A percentile compares a stretch with the other conserved stretches of the same genome.
Conservation (phyloP, 2,113 vertebrate genomes). For the Misgurnus mizolepis region DNA sequence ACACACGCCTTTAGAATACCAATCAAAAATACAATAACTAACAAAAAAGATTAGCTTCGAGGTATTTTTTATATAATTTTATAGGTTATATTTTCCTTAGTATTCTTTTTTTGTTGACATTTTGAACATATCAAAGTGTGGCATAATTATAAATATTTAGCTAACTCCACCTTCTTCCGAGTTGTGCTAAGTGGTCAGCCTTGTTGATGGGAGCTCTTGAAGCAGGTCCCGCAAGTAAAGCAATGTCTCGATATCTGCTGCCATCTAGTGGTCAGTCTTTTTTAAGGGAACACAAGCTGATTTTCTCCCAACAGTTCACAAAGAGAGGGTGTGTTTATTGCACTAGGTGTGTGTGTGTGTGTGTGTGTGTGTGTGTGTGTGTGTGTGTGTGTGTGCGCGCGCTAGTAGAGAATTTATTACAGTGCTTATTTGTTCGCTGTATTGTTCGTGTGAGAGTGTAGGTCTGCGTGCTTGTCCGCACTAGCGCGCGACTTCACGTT, state of each 20-base stretch:
- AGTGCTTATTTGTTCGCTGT: slow-evolving; percentile 40
- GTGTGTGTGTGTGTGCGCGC: not conserved
- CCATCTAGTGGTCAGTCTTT: slow-evolving; percentile 50
- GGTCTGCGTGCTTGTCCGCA: not conserved
- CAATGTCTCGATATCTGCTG: slow-evolving; percentile 49
- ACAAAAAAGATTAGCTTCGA: too few relatives aligned
- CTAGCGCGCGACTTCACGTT: not conserved
- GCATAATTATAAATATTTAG: not conserved
- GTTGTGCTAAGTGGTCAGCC: not conserved
- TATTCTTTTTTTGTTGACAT: too few relatives aligned
- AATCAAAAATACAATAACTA: not conserved
- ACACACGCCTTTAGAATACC: not conserved
- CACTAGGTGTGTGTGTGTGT: not conserved
- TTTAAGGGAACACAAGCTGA: not conserved
- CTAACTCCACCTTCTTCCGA: not conserved
- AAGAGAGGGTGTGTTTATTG: slow-evolving; percentile 16
- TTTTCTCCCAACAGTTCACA: not conserved
- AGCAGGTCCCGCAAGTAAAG: not conserved
- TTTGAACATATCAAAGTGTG: too few relatives aligned
- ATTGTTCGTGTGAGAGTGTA: slow-evolving; percentile 26
- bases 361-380: not conserved
- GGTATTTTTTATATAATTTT: too few relatives aligned
- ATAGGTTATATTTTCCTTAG: too few relatives aligned
- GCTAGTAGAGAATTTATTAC: slow-evolving; percentile 14
- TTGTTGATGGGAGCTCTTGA: slow-evolving; percentile 23